A percentile compares a stretch with the other conserved stretches of the same genome.
These are phyloP conservation scores for Mythimna lalbum DNA, from an alignment of 2,888 invertebrate genomes.

Conservation along the genomic window DNA sequence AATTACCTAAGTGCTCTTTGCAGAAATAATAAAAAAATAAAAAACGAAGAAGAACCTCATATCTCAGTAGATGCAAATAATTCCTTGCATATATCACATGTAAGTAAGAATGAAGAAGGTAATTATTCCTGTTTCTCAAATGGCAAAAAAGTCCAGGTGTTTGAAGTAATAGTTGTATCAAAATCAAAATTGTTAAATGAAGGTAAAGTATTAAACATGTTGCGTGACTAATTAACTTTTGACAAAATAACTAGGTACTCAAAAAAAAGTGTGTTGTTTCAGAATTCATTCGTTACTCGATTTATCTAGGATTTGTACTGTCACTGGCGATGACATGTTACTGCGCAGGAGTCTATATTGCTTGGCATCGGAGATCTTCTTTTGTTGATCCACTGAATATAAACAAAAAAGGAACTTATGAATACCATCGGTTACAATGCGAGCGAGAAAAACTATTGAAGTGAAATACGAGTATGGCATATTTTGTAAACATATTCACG, in stretches of 20 bases:
- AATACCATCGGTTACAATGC: slow-evolving; percentile 8
- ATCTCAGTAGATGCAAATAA: slow-evolving; percentile 90
- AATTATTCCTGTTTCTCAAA: slow-evolving; percentile 93
- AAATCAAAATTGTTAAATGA: slow-evolving; percentile 87
- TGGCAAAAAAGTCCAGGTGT: slow-evolving; percentile 89
- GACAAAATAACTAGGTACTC: background rate
- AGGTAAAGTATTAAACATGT: slow-evolving; percentile 73
- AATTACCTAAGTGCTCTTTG: background rate
- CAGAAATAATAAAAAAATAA: slow-evolving; percentile 60
- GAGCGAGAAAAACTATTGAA: slow-evolving; percentile 49
- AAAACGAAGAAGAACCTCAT: slow-evolving; percentile 80
- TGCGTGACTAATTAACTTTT: background rate
- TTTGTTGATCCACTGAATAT: slow-evolving; percentile 74
- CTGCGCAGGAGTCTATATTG: slow-evolving; percentile 89
- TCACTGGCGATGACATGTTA: slow-evolving; percentile 90
- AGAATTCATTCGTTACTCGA: slow-evolving; percentile 91
- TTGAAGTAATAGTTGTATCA: slow-evolving; percentile 86
- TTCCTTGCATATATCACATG: slow-evolving; percentile 90
- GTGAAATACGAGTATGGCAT: slow-evolving; percentile 11
- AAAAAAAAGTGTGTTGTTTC: slow-evolving; percentile 62
- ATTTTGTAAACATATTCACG: too few species aligned
- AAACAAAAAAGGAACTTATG: slow-evolving; percentile 50
- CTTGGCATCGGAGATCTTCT: slow-evolving; percentile 82
- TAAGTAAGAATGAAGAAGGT: slow-evolving; percentile 92
- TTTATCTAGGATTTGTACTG: slow-evolving; percentile 90